A percentile compares a stretch with the other conserved stretches of the same genome.
These are phyloP conservation scores for Anhinga rufa DNA, from an alignment of 2,113 vertebrate species.

Conservation along the genomic window DNA sequence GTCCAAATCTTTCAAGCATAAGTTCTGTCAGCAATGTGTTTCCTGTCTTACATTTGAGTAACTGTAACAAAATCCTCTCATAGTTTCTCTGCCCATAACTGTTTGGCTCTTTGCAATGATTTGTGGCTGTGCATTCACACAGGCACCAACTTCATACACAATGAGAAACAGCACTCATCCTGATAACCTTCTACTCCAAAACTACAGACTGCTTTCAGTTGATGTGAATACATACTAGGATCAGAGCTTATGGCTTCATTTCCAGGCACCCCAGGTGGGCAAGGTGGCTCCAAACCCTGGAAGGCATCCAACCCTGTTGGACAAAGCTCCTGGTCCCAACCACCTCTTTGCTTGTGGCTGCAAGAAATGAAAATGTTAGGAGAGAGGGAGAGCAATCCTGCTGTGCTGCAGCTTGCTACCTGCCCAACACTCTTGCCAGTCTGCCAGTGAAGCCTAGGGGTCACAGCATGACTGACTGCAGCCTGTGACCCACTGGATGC, in stretches of 20 bases:
- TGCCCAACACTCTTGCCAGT: neutral
- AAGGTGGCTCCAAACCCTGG: neutral
- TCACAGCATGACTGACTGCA: neutral
- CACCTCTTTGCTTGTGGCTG: neutral
- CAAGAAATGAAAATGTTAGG: neutral
- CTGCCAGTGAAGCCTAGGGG: neutral
- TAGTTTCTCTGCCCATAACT: neutral
- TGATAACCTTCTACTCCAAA: neutral
- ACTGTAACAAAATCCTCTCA: neutral
- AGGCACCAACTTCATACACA: neutral
- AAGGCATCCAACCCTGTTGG: neutral
- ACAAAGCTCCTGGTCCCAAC: neutral
- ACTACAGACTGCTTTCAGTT: neutral
- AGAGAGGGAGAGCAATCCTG: neutral
- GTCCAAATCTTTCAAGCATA: neutral
- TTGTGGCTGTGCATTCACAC: neutral
- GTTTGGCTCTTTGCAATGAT: neutral
- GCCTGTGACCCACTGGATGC: neutral
- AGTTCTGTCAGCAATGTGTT: neutral
- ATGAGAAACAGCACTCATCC: neutral
- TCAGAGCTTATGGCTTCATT: neutral
- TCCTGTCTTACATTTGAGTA: neutral
- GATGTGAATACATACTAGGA: neutral
- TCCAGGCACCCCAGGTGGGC: neutral
- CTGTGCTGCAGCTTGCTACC: neutral